Percentiles rank a stretch among this genome's conserved stretches.
Evolutionary conservation across 2,888 invertebrate species (phyloP).

Genomic region (Amphiduros pacificus): DNA sequence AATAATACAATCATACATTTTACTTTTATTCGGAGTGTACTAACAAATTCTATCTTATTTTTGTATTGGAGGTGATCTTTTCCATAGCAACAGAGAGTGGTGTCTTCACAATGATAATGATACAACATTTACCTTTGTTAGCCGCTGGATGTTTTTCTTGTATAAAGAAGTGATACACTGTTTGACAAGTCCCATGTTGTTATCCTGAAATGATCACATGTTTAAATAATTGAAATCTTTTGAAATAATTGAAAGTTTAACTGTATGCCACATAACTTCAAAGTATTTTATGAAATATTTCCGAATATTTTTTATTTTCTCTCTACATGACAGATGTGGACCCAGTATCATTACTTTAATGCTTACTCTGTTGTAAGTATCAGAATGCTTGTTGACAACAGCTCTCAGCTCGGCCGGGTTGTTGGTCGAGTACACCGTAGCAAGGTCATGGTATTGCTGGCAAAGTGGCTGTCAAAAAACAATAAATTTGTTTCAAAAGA

Average conservation of each 20-base stretch:
- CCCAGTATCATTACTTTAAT: neutral
- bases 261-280: neutral
- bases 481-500: neutral
- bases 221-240: neutral
- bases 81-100: too few species aligned
- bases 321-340: neutral
- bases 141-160: constrained; percentile 93
- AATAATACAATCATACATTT: constrained; percentile 32
- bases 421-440: constrained; percentile 77
- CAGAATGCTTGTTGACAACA: constrained; percentile 76
- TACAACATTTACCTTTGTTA: constrained; percentile 82
- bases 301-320: neutral
- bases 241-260: neutral
- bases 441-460: constrained; percentile 82
- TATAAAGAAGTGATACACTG: constrained; percentile 86
- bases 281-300: neutral
- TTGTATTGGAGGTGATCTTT: too few species aligned
- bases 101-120: too few species aligned
- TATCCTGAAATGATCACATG: constrained; percentile 59
- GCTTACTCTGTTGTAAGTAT: constrained; percentile 71
- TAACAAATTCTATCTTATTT: too few species aligned
- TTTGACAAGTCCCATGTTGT: constrained; percentile 66
- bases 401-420: constrained; percentile 73
- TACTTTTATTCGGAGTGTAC: too few species aligned
- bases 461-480: constrained; percentile 47